phyloP scores from a whole-genome alignment of 2,888 invertebrate species.

The Tineola bisselliella region DNA sequence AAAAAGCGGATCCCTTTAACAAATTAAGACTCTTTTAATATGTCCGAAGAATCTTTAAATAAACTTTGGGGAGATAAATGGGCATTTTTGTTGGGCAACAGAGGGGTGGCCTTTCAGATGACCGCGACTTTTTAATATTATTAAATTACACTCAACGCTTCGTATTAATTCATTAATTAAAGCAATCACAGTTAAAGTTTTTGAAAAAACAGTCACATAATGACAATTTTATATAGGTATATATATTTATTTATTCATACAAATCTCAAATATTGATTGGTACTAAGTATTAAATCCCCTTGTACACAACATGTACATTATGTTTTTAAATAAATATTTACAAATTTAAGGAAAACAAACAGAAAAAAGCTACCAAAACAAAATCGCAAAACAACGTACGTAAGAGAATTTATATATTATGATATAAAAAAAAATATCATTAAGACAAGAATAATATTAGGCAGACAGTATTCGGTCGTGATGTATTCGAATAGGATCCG shows the following conservation, averaged over 20 bases:
- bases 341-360: too few species aligned
- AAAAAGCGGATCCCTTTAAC: neutral
- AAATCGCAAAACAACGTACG: neutral
- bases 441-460: neutral
- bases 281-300: too few species aligned
- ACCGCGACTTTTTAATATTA: neutral
- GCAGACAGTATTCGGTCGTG: neutral
- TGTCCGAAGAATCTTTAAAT: neutral
- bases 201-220: too few species aligned
- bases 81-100: neutral
- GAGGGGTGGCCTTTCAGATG: neutral
- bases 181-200: too few species aligned
- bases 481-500: constrained; percentile 1
- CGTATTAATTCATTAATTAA: too few species aligned
- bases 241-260: too few species aligned
- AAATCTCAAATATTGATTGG: too few species aligned
- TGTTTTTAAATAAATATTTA: too few species aligned
- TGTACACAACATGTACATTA: too few species aligned
- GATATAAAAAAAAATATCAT: neutral
- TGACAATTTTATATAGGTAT: too few species aligned
- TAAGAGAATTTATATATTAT: neutral
- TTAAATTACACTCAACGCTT: neutral
- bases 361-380: too few species aligned
- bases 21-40: neutral
- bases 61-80: neutral